Evolutionary conservation across 2,113 vertebrate species (phyloP).

Genomic region (Neopipo cinnamomea): DNA sequence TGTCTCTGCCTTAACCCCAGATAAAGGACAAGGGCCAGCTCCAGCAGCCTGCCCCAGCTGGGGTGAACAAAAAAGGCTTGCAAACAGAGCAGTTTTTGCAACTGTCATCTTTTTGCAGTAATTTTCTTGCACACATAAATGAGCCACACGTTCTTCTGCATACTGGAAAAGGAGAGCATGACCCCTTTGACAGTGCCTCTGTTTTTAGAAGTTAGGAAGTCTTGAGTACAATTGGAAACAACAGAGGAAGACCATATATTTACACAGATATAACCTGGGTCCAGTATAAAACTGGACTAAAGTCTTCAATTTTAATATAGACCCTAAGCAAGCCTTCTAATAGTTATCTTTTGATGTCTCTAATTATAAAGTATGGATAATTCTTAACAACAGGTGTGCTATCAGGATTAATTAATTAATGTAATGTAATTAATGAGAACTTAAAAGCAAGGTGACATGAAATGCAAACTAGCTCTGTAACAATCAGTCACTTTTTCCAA

Average conservation of each 20-base stretch:
- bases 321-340: background rate
- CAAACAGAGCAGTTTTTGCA: background rate
- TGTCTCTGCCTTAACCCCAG: background rate
- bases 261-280: background rate
- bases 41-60: background rate
- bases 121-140: background rate
- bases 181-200: background rate
- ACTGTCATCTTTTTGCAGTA: background rate
- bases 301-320: background rate
- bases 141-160: background rate
- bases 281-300: background rate
- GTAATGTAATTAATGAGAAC: constrained; percentile 63
- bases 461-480: constrained; percentile 41
- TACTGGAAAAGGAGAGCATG: fast-evolving
- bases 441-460: constrained; percentile 66
- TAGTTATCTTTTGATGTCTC: background rate
- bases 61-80: background rate
- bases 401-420: constrained; percentile 65
- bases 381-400: constrained; percentile 61
- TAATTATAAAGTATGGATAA: constrained; percentile 29
- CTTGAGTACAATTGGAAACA: background rate
- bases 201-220: background rate
- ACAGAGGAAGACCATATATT: background rate
- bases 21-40: background rate
- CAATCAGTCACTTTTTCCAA: constrained; percentile 54